A percentile compares a stretch with the other conserved stretches of the same genome.
Evolutionary conservation across 2,797 vertebrate species (phyloP).

Genomic region (Champsocephalus gunnari): DNA sequence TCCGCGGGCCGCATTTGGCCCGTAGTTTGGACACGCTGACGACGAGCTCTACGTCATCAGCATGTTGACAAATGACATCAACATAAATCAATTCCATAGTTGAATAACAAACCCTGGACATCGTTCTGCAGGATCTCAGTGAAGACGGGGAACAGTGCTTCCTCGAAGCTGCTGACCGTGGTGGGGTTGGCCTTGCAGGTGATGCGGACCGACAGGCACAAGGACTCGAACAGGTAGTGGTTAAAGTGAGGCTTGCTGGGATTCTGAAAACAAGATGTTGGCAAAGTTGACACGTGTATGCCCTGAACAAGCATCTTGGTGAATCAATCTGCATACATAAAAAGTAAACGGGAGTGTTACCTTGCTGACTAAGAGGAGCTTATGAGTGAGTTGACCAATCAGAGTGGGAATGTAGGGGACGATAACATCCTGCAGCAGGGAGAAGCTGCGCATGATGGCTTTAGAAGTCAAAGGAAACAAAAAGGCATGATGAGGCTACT

Average conservation of each 20-base stretch:
- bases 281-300: not conserved
- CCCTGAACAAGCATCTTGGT: not conserved
- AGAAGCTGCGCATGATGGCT: slow-evolving; percentile 99
- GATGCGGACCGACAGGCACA: slow-evolving; percentile 96
- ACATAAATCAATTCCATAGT: not conserved
- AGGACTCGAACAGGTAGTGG: slow-evolving; percentile 98
- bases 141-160: slow-evolving; percentile 97
- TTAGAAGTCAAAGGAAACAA: slow-evolving; percentile 39
- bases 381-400: slow-evolving; percentile 96
- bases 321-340: not conserved
- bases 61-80: not conserved
- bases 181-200: slow-evolving; percentile 94
- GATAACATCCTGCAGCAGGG: slow-evolving; percentile 95
- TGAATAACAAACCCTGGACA: slow-evolving; percentile 90
- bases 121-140: slow-evolving; percentile 98
- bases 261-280: slow-evolving; percentile 85
- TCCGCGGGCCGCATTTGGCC: too few species aligned
- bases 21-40: too few species aligned
- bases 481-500: not conserved
- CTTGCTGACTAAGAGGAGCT: slow-evolving; percentile 97
- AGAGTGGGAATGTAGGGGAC: slow-evolving; percentile 96
- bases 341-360: slow-evolving; percentile 76
- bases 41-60: not conserved
- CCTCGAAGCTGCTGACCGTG: slow-evolving; percentile 94
- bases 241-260: slow-evolving; percentile 99